These are phyloP conservation scores for Dromiciops gliroides DNA, from an alignment of 2,113 vertebrate genomes.

Conservation along the genomic window DNA sequence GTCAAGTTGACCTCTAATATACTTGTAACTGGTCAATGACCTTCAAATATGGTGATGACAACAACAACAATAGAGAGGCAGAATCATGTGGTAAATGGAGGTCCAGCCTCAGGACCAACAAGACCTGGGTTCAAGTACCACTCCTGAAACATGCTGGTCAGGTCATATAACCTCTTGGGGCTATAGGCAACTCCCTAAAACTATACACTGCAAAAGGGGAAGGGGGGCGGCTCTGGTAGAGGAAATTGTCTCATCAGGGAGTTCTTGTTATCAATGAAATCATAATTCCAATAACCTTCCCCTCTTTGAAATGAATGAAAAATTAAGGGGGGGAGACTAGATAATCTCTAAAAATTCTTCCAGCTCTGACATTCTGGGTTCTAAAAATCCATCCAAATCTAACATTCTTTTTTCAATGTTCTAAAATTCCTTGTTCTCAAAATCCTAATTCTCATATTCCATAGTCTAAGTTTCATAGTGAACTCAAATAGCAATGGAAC, in stretches of 20 bases:
- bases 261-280: not conserved
- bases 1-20: not conserved
- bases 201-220: not conserved
- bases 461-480: not conserved
- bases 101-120: not conserved
- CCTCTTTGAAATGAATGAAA: not conserved
- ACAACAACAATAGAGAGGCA: not conserved
- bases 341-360: not conserved
- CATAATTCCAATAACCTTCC: not conserved
- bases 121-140: not conserved
- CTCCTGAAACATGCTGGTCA: not conserved
- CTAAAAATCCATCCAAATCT: not conserved
- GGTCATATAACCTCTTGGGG: not conserved
- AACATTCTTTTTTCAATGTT: not conserved
- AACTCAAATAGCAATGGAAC: not conserved
- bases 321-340: not conserved
- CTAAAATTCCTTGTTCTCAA: not conserved
- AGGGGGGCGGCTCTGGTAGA: not conserved
- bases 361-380: not conserved
- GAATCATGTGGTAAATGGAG: not conserved
- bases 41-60: not conserved
- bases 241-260: not conserved
- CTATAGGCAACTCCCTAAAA: not conserved
- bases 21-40: not conserved
- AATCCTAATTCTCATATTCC: not conserved